Evolutionary conservation across 2,113 vertebrate genomes (phyloP), one percentile per base, ranked within the genome.

Genomic region (Syngnathus floridae): DNA sequence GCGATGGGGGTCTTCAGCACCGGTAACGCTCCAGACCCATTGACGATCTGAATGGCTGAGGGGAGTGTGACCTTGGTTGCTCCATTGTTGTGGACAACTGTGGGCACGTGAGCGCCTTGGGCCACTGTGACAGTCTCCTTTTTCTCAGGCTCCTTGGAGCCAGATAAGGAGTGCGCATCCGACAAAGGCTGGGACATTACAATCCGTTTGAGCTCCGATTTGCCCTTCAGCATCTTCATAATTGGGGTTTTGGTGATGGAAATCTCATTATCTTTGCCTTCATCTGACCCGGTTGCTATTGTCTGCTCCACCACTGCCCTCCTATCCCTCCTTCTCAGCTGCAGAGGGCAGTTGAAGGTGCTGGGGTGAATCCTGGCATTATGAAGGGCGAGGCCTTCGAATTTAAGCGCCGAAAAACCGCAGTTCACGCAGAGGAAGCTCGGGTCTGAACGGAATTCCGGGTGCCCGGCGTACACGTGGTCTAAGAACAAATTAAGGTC

Each of bases 221-320:
- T 98, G 66, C 92, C 92, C 85, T 95, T 99, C 79, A 97, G 92
- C 90, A 94, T 95, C 87, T 93, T 97, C 95, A 98, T 98, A 79
- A 99, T 98, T 26, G 97, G 96, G 0, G 94, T 97, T 90, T 97
- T 99, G 71, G 93, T 97, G 75, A 99, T 95, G 45, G 94, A 93
- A 80, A 98, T 98, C 79, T 96, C 97, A 0, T 88, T 77, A 5
- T 91, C 91, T 70, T 84, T 90, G 45, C 70, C 89, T 26, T 0
- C 88, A 84, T 21, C 83, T 66, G 61, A 72, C 88, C 70, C 76
- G 0, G 62, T 51, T 31, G 86, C 63, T 46, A 93, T 54, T 52
- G 81, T 93, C 85, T 98, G 97, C 77, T 98, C 95, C 73, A 98
- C 93, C 0, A 91, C 82, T 0, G 87, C 77, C 14, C 81, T 91